phyloP scores from a whole-genome alignment of 2,888 invertebrate species.

The Caenorhabditis sulstoni region DNA sequence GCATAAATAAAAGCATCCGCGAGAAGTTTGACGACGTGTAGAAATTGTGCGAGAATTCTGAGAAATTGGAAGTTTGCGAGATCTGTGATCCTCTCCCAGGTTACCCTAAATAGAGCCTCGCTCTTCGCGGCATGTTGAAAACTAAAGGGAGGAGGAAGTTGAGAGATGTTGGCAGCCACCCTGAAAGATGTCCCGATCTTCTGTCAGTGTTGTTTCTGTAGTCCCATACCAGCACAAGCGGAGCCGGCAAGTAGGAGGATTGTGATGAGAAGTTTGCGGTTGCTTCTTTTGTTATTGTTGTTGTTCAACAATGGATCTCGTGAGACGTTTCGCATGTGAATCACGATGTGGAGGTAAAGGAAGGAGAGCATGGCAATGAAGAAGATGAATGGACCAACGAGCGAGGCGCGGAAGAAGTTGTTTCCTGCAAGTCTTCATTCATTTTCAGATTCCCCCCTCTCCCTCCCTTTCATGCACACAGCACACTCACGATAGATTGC shows the following conservation, averaged over 20 bases:
- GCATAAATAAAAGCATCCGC: conserved; percentile 86
- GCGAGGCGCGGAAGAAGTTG: conserved; percentile 66
- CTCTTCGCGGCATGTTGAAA: conserved; percentile 30
- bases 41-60: conserved; percentile 67
- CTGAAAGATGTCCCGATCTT: conserved; percentile 12
- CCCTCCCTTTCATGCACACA: background rate
- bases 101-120: conserved; percentile 47
- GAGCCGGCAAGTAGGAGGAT: conserved; percentile 75
- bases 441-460: background rate
- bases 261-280: conserved; percentile 73
- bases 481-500: conserved; percentile 58
- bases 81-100: conserved; percentile 11
- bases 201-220: background rate
- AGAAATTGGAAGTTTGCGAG: conserved; percentile 15
- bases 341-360: conserved; percentile 75
- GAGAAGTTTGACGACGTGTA: conserved; percentile 82
- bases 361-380: conserved; percentile 71
- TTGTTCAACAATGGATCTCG: conserved; percentile 68
- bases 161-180: conserved; percentile 73
- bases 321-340: conserved; percentile 73
- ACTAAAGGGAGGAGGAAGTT: conserved; percentile 64
- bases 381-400: conserved; percentile 75
- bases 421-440: conserved; percentile 64
- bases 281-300: conserved; percentile 67
- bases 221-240: conserved; percentile 65